phyloP scores from a whole-genome alignment of 2,113 vertebrate genomes.

The Empidonax alnorum region DNA sequence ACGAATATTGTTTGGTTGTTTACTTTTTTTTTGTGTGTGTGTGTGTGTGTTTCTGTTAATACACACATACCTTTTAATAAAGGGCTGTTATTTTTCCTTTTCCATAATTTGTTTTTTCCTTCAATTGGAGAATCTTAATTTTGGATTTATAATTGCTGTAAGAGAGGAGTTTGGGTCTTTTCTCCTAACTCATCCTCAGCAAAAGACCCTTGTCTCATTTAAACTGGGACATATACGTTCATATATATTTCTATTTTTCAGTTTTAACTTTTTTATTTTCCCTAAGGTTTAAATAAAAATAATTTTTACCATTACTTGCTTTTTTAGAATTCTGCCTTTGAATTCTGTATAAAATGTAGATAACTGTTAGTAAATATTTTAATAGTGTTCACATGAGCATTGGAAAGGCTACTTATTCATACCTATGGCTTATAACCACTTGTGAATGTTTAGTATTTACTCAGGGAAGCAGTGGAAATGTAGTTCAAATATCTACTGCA shows the following conservation, averaged over 20 bases:
- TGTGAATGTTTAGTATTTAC: background rate
- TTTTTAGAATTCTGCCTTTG: background rate
- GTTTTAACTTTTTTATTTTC: background rate
- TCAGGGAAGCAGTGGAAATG: background rate
- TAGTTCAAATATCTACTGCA: background rate
- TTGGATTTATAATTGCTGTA: too few species aligned
- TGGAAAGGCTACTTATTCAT: background rate
- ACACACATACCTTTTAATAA: too few species aligned
- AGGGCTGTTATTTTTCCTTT: too few species aligned
- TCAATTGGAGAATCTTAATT: too few species aligned
- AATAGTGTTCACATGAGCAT: background rate
- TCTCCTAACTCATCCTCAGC: too few species aligned
- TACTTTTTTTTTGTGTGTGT: too few species aligned
- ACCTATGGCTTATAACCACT: background rate
- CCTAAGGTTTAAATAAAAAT: background rate
- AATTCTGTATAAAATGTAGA: background rate
- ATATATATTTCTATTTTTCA: background rate
- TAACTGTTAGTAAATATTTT: background rate
- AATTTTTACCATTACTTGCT: background rate
- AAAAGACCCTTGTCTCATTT: too few species aligned
- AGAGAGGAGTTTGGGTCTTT: too few species aligned
- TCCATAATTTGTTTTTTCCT: too few species aligned
- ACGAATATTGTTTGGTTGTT: too few species aligned
- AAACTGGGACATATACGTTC: background rate
- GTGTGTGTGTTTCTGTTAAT: too few species aligned